phyloP scores from a whole-genome alignment of 2,888 invertebrate genomes.

The Xestoiulus laeticollis region DNA sequence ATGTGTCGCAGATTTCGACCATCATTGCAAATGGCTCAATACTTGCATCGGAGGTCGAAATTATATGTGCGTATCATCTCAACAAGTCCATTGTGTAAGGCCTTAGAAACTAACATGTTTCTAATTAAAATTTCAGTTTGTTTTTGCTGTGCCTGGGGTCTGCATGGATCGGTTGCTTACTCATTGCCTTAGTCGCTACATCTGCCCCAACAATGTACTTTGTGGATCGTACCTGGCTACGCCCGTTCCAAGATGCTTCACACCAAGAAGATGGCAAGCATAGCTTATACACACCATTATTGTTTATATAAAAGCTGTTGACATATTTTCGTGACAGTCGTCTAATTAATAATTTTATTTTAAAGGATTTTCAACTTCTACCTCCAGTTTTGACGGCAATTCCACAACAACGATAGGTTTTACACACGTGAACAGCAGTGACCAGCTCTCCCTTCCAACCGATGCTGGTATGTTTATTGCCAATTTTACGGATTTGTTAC shows the following conservation, averaged over 20 bases:
- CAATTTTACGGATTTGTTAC: neutral
- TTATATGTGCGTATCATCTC: constrained; percentile 68
- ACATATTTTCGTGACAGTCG: neutral
- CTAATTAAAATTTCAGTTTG: neutral
- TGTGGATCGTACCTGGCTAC: constrained; percentile 47
- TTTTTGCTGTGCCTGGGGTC: constrained; percentile 50
- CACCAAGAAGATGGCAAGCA: constrained; percentile 23
- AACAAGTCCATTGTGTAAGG: neutral
- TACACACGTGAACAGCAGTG: neutral
- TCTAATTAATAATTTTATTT: neutral
- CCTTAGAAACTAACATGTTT: neutral
- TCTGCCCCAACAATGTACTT: constrained; percentile 45
- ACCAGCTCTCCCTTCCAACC: constrained; percentile 1
- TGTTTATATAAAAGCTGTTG: neutral
- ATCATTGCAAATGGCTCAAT: constrained; percentile 99
- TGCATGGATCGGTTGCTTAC: constrained; percentile 50
- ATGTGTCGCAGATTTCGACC: constrained; percentile 94
- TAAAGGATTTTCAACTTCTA: neutral
- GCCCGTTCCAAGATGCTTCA: neutral
- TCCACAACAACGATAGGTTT: constrained; percentile 15
- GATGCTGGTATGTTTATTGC: neutral
- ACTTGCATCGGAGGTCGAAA: constrained; percentile 94
- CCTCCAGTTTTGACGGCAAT: neutral
- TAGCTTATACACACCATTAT: neutral
- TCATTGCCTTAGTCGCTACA: constrained; percentile 25